Evolutionary conservation across 2,113 vertebrate genomes (phyloP).

Genomic region (Budorcas taxicolor): DNA sequence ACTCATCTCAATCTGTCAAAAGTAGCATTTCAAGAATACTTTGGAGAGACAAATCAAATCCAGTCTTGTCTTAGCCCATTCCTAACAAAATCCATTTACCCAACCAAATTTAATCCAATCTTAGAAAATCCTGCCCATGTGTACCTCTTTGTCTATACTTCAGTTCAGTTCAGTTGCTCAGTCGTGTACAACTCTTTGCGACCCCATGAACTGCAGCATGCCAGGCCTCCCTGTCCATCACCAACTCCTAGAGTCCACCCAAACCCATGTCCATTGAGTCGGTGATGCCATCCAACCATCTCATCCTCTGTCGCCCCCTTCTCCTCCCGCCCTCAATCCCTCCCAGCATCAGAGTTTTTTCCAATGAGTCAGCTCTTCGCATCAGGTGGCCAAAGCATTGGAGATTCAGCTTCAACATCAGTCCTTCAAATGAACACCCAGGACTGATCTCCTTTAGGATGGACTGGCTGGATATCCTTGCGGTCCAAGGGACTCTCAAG

Average conservation of each 20-base stretch:
- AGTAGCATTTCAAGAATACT: not conserved
- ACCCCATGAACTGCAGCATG: not conserved
- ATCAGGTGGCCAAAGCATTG: too few species aligned
- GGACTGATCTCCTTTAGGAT: too few species aligned
- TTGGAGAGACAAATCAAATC: not conserved
- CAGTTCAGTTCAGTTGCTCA: not conserved
- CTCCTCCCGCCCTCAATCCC: not conserved
- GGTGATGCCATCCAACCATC: not conserved
- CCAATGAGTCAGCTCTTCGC: not conserved
- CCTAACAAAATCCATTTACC: not conserved
- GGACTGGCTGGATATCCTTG: too few species aligned
- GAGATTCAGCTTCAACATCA: too few species aligned
- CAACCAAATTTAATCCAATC: not conserved
- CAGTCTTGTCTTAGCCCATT: not conserved
- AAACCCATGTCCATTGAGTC: not conserved
- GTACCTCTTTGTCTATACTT: not conserved
- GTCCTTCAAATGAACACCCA: too few species aligned
- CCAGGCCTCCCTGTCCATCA: not conserved
- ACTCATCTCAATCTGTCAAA: not conserved
- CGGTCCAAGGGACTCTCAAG: too few species aligned
- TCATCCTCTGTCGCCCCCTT: not conserved
- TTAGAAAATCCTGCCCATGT: not conserved
- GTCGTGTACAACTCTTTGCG: fast-evolving
- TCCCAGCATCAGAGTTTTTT: not conserved
- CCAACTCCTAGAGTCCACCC: not conserved